Evolutionary conservation across 2,113 vertebrate species (phyloP).

Genomic region (Cranoglanis bouderius): DNA sequence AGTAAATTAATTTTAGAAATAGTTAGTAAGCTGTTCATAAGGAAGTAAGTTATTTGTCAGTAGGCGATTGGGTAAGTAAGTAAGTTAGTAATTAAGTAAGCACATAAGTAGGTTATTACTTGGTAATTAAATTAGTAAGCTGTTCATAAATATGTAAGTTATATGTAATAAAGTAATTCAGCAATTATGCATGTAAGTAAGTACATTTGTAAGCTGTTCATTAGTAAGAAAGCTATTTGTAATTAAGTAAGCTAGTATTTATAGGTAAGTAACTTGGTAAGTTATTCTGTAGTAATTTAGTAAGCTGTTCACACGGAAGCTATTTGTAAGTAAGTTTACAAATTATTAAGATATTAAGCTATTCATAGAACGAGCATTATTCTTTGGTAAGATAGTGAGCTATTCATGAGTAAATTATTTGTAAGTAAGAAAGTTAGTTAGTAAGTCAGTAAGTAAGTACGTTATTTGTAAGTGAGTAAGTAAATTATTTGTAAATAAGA

Average conservation of each 20-base stretch:
- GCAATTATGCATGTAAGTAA: neutral
- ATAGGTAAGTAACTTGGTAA: neutral
- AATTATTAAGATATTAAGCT: neutral
- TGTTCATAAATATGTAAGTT: neutral
- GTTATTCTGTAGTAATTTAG: neutral
- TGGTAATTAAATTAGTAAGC: neutral
- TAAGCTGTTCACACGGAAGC: neutral
- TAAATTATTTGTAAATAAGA: too few species aligned
- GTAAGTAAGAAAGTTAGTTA: too few species aligned
- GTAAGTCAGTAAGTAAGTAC: too few species aligned
- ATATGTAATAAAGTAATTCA: neutral
- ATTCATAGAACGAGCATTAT: neutral
- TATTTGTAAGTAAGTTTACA: too few species aligned
- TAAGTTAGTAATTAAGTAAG: neutral
- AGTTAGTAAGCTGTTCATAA: neutral
- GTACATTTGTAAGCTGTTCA: too few species aligned
- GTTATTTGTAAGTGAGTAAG: too few species aligned
- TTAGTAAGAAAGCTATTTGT: too few species aligned
- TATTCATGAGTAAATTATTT: too few species aligned
- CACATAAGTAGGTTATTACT: too few species aligned
- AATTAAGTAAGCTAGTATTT: neutral
- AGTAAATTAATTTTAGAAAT: too few species aligned
- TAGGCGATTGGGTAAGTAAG: neutral
- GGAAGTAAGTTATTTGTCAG: neutral
- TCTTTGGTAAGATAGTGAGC: too few species aligned